Conservation (phyloP, 2,797 vertebrate species). For the Microctenopoma lineatum region DNA sequence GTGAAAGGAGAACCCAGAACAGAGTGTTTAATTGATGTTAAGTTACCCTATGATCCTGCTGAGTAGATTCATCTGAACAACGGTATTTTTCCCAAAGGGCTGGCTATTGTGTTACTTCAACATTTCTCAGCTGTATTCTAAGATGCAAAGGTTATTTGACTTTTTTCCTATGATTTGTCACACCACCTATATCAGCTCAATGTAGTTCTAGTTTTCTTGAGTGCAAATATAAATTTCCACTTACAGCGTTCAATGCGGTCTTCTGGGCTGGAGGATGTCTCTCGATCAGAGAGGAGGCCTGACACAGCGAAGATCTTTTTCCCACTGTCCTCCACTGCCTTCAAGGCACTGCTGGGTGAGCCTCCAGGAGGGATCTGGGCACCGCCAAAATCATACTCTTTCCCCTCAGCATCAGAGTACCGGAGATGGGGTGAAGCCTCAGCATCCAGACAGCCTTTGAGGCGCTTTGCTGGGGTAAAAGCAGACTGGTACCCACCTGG, state of each 20-base stretch:
- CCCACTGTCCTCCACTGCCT: conserved; percentile 95
- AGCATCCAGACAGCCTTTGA: conserved; percentile 97
- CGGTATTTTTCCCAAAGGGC: not conserved
- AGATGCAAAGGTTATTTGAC: not conserved
- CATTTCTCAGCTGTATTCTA: not conserved
- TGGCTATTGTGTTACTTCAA: not conserved
- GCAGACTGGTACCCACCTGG: conserved; percentile 96
- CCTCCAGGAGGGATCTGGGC: conserved; percentile 91
- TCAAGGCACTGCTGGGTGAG: conserved; percentile 92
- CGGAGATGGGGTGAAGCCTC: conserved; percentile 96
- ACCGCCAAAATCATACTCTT: conserved; percentile 98
- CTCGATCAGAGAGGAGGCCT: conserved; percentile 98
- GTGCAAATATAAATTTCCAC: conserved; percentile 74
- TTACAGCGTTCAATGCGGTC: conserved; percentile 99
- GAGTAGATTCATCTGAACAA: not conserved
- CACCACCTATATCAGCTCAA: conserved; percentile 2
- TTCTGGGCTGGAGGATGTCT: conserved; percentile 97
- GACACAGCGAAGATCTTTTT: conserved; percentile 99
- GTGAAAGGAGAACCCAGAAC: not conserved
- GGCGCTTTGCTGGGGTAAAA: conserved; percentile 97
- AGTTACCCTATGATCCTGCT: not conserved
- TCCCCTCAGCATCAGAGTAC: conserved; percentile 98
- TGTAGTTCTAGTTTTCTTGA: conserved; percentile 5
- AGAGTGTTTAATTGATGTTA: not conserved
- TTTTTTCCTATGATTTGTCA: conserved; percentile 15